Percentiles rank a stretch among this genome's conserved stretches.
Evolutionary conservation across 2,888 invertebrate species (phyloP).

Genomic region (Empis stercorea): DNA sequence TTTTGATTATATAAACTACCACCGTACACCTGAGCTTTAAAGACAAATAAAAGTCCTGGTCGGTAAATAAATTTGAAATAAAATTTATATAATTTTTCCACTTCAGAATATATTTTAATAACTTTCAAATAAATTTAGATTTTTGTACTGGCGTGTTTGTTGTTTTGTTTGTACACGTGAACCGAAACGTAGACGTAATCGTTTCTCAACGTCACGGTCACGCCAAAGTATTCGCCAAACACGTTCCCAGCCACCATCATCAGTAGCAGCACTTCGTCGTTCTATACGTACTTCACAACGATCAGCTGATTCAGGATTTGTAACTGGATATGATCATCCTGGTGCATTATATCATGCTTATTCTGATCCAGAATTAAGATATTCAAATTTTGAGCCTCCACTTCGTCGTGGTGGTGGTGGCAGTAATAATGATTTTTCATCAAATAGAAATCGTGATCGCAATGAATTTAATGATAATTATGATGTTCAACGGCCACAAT

Average conservation of each 20-base stretch:
- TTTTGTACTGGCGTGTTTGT: constrained; percentile 86
- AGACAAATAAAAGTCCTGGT: too few species aligned
- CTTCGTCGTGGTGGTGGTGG: constrained; percentile 12
- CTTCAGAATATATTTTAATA: too few species aligned
- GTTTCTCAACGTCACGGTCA: constrained; percentile 23
- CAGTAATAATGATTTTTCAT: constrained; percentile 9
- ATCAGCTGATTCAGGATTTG: constrained; percentile 50
- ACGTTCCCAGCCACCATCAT: constrained; percentile 37
- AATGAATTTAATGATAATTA: constrained; percentile 11
- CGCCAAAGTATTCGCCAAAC: constrained; percentile 20
- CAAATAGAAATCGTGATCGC: constrained; percentile 6
- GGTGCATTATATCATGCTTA: constrained; percentile 48
- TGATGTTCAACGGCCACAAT: not conserved
- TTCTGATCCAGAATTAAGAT: constrained; percentile 56
- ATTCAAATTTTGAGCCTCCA: not conserved
- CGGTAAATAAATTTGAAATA: too few species aligned
- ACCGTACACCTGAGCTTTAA: too few species aligned
- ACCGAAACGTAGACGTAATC: constrained; percentile 40
- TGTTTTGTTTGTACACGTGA: constrained; percentile 80
- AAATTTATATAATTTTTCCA: too few species aligned
- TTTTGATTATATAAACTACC: too few species aligned
- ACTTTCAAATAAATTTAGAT: constrained; percentile 39
- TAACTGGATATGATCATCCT: constrained; percentile 37
- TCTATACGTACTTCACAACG: constrained; percentile 46
- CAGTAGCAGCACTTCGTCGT: constrained; percentile 33